Conservation (phyloP, 2,113 vertebrate genomes). For the Suricata suricatta region DNA sequence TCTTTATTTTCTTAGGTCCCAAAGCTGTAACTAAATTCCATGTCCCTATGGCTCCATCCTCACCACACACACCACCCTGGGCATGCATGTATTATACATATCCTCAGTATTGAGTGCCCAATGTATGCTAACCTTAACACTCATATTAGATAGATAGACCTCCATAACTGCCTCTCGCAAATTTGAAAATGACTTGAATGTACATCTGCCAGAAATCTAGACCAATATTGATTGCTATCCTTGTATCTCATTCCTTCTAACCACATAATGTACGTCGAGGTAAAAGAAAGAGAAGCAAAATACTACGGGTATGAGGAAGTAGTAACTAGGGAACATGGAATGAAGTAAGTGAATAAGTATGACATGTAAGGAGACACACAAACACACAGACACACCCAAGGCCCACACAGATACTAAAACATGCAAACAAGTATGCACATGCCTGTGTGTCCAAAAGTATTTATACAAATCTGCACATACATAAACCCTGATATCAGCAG, state of each 20-base stretch:
- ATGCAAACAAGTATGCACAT: neutral
- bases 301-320: neutral
- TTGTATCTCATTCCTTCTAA: constrained; percentile 79
- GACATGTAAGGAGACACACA: neutral
- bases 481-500: neutral
- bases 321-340: neutral
- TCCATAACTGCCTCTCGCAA: neutral
- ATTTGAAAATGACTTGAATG: constrained; percentile 84
- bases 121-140: neutral
- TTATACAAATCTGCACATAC: neutral
- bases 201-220: constrained; percentile 86
- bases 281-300: neutral
- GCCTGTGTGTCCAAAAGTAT: neutral
- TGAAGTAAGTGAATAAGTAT: neutral
- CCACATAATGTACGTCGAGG: neutral
- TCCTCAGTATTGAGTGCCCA: neutral
- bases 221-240: constrained; percentile 87
- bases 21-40: neutral
- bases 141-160: neutral
- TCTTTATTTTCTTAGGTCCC: neutral
- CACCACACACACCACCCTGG: neutral
- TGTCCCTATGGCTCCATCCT: neutral
- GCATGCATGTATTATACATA: neutral
- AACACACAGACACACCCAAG: neutral
- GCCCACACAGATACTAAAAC: neutral